A percentile compares a stretch with the other conserved stretches of the same genome.
These are phyloP conservation scores for Troglohyphantes excavatus DNA, from an alignment of 2,888 invertebrate species.

Conservation along the genomic window DNA sequence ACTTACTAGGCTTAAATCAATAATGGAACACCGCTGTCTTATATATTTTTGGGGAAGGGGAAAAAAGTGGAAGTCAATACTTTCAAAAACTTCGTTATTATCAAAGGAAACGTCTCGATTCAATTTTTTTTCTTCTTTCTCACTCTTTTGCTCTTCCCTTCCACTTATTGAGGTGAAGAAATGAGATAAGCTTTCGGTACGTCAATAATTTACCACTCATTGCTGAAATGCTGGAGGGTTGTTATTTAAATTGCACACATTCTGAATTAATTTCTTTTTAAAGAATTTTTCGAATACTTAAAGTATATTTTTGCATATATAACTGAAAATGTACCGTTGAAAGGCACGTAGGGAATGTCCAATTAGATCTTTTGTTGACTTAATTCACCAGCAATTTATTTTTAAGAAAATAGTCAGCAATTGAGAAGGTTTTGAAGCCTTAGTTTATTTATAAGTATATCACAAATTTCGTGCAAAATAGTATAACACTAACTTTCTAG, in stretches of 20 bases:
- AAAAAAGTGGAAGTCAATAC: constrained; percentile 78
- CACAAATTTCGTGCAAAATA: no score
- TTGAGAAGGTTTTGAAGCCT: no score
- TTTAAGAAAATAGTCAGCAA: no score
- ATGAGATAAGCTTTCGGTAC: constrained; percentile 72
- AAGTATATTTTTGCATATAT: no score
- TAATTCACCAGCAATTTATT: no score
- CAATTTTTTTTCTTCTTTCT: constrained; percentile 61
- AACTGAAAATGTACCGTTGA: no score
- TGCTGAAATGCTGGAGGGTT: constrained; percentile 62
- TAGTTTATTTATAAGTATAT: no score
- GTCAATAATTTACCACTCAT: constrained; percentile 77
- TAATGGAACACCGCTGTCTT: constrained; percentile 75
- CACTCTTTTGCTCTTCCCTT: constrained; percentile 10
- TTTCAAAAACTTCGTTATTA: constrained; percentile 79
- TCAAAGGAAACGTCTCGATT: constrained; percentile 79
- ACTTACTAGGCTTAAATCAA: constrained; percentile 76
- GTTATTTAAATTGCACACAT: constrained; percentile 66
- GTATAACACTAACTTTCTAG: no score
- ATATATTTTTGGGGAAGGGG: constrained; percentile 64
- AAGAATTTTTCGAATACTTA: no score
- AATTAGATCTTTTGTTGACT: no score
- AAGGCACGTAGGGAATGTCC: no score
- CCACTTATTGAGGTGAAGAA: constrained; percentile 74
- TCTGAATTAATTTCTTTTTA: no score